Percentiles rank a stretch among this genome's conserved stretches.
phyloP scores from a whole-genome alignment of 2,888 invertebrate genomes.

The Antheraea assamensis region DNA sequence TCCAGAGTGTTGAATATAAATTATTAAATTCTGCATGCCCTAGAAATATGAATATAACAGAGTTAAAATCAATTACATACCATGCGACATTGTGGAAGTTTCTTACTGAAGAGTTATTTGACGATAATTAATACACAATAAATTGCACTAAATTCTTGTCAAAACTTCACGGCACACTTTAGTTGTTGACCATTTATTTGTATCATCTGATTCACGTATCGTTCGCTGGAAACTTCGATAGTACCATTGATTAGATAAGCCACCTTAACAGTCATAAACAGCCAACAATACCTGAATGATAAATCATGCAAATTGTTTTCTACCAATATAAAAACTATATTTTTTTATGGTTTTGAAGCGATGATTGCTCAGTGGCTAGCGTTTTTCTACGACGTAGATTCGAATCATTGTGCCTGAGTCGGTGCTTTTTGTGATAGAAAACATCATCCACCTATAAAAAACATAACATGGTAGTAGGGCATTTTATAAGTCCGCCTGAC shows the following conservation, averaged over 20 bases:
- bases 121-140: conserved; percentile 25
- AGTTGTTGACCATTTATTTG: conserved; percentile 43
- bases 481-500: too few species aligned
- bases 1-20: neutral
- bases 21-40: neutral
- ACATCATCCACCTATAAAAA: too few species aligned
- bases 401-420: too few species aligned
- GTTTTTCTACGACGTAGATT: too few species aligned
- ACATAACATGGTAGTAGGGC: too few species aligned
- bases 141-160: conserved; percentile 28
- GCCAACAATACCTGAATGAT: conserved; percentile 15
- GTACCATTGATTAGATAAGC: conserved; percentile 47
- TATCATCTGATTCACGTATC: conserved; percentile 43
- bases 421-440: too few species aligned
- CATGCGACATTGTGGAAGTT: conserved; percentile 37
- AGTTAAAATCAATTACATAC: conserved; percentile 36
- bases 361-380: too few species aligned
- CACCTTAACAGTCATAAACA: conserved; percentile 17
- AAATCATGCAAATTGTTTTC: neutral
- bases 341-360: too few species aligned
- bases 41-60: neutral
- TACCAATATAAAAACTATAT: neutral
- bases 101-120: conserved; percentile 11
- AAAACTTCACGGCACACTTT: conserved; percentile 31
- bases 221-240: conserved; percentile 40